Evolutionary conservation across 2,797 vertebrate genomes (phyloP).

Genomic region (Rachycentron canadum): DNA sequence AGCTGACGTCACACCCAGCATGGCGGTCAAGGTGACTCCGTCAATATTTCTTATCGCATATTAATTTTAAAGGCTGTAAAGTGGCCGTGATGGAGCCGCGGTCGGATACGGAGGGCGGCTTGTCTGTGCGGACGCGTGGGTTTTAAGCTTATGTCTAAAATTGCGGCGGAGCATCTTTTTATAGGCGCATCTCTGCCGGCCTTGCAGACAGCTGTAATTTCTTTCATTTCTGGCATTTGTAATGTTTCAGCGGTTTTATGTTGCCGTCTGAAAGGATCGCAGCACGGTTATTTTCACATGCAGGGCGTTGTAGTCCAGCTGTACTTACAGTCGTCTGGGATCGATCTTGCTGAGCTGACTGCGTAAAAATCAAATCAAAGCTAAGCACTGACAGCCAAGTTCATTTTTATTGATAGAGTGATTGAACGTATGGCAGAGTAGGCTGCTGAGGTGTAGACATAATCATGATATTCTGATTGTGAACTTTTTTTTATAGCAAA

Average conservation of each 20-base stretch:
- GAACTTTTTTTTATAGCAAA: constrained; percentile 7
- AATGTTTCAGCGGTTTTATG: constrained; percentile 17
- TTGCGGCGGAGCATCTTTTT: constrained; percentile 61
- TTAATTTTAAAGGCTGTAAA: constrained; percentile 57
- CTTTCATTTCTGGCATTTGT: constrained; percentile 60
- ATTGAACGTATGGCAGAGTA: background rate
- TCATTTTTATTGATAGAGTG: constrained; percentile 29
- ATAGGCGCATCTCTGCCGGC: constrained; percentile 71
- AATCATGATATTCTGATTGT: constrained; percentile 10
- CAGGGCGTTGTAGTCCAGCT: constrained; percentile 7
- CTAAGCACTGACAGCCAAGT: constrained; percentile 45
- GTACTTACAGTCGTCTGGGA: constrained; percentile 25
- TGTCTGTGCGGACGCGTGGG: constrained; percentile 41
- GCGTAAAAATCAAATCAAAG: constrained; percentile 41
- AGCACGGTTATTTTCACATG: constrained; percentile 25
- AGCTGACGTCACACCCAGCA: constrained; percentile 91
- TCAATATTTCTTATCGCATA: constrained; percentile 80
- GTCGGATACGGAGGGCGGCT: constrained; percentile 41
- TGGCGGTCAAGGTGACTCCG: constrained; percentile 99
- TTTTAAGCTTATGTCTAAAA: constrained; percentile 28
- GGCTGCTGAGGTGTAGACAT: background rate
- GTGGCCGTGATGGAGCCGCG: constrained; percentile 32
- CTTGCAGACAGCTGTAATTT: constrained; percentile 66
- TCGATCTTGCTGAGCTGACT: constrained; percentile 32
- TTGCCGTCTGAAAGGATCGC: background rate